A percentile compares a stretch with the other conserved stretches of the same genome.
These are phyloP conservation scores for Sebastolobus alascanus DNA, from an alignment of 2,797 vertebrate genomes.

Conservation along the genomic window DNA sequence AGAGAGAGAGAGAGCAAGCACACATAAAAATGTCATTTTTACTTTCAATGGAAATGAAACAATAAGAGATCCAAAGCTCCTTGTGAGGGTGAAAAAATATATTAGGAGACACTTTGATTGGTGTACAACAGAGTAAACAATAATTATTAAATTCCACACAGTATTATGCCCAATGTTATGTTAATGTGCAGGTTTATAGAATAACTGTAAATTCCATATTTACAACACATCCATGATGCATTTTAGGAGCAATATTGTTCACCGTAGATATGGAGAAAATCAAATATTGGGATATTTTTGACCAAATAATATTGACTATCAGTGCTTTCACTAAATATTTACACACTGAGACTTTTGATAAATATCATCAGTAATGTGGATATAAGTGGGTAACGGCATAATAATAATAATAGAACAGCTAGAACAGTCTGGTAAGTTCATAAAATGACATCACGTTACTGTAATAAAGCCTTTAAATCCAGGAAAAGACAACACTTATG, in stretches of 20 bases:
- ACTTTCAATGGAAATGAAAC: not conserved
- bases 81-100: not conserved
- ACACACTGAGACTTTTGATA: no score
- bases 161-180: not conserved
- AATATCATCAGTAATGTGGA: no score
- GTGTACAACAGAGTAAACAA: not conserved
- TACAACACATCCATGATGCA: not conserved
- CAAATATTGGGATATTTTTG: no score
- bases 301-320: no score
- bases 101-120: not conserved
- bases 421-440: no score
- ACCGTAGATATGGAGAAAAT: no score
- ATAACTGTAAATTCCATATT: not conserved
- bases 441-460: no score
- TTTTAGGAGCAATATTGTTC: not conserved
- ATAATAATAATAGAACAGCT: no score
- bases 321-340: no score
- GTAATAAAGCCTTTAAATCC: no score
- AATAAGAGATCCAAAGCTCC: not conserved
- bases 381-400: no score
- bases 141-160: not conserved
- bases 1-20: not conserved
- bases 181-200: not conserved
- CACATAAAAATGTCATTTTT: not conserved
- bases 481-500: no score